Conservation (phyloP, 35 echinoderm and acorn worm species). For the Strongylocentrotus purpuratus region DNA sequence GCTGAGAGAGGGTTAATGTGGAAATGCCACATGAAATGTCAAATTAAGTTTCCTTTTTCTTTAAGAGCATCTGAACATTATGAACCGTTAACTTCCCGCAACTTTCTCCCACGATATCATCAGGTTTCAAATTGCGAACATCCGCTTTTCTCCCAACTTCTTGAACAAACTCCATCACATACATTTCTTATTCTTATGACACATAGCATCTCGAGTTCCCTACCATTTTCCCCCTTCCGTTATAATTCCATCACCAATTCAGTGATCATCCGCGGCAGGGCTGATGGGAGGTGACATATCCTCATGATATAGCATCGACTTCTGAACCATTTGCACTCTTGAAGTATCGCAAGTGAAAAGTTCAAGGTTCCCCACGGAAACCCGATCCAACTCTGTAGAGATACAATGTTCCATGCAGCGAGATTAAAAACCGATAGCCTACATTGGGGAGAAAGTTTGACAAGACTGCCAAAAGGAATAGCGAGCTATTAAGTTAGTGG, state of each 20-base stretch:
- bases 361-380: not conserved
- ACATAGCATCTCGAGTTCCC: not conserved
- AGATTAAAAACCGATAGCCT: not conserved
- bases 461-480: not conserved
- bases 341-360: not conserved
- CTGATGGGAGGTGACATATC: not conserved
- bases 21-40: not conserved
- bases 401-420: not conserved
- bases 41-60: not conserved
- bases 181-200: not conserved
- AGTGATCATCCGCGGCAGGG: not conserved
- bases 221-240: not conserved
- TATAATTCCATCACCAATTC: constrained; percentile 2
- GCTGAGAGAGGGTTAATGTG: not conserved
- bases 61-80: not conserved
- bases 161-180: not conserved
- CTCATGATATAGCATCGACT: not conserved
- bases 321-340: not conserved
- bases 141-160: not conserved
- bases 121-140: not conserved
- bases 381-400: not conserved
- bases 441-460: not conserved
- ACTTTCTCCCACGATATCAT: not conserved
- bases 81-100: not conserved
- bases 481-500: not conserved